These are phyloP conservation scores for Prinia subflava DNA, from an alignment of 2,113 vertebrate genomes.

Conservation along the genomic window DNA sequence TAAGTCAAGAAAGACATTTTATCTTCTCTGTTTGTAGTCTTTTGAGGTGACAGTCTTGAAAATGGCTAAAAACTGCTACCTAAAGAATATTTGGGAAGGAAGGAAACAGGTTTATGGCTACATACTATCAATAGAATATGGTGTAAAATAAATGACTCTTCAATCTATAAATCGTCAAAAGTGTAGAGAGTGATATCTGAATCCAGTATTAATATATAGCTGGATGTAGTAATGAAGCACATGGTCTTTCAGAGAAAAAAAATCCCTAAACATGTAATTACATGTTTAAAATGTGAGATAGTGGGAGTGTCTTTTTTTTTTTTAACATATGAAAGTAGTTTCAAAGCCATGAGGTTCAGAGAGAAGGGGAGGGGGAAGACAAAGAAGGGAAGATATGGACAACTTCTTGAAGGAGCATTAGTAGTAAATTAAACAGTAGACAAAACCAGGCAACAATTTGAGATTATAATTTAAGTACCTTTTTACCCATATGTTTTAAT, in stretches of 20 bases:
- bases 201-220: neutral
- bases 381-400: neutral
- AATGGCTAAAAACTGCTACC: neutral
- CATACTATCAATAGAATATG: neutral
- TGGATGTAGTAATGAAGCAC: neutral
- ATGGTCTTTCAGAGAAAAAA: neutral
- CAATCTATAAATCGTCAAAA: neutral
- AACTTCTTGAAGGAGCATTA: neutral
- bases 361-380: fast-evolving
- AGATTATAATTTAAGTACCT: neutral
- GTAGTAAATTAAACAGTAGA: neutral
- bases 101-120: neutral
- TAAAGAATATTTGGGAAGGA: neutral
- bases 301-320: neutral
- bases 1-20: neutral
- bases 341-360: neutral
- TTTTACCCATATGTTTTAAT: neutral
- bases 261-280: neutral
- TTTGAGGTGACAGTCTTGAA: neutral
- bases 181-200: neutral
- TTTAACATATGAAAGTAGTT: neutral
- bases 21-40: neutral
- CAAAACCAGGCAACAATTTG: neutral
- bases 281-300: neutral
- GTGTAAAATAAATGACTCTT: neutral